Conservation (phyloP, 2,888 invertebrate species). For the Apocheima hispidaria region DNA sequence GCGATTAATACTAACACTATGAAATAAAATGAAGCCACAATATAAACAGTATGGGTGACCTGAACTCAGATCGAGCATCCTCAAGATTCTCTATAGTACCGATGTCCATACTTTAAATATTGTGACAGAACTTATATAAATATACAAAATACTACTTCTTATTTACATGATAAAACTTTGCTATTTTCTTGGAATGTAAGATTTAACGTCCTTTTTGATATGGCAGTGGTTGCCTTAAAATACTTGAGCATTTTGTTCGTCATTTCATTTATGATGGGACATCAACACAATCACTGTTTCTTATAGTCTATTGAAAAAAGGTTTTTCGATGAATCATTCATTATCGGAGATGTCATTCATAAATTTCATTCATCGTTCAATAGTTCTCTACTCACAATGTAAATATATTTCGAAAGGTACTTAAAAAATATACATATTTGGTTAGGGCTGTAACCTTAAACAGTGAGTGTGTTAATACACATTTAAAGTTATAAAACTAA, state of each 20-base stretch:
- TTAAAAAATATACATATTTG: constrained; percentile 60
- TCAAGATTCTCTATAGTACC: not conserved
- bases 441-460: constrained; percentile 78
- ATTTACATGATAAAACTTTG: constrained; percentile 51
- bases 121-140: constrained; percentile 44
- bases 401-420: constrained; percentile 5
- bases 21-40: constrained; percentile 55
- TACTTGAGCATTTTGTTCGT: constrained; percentile 83
- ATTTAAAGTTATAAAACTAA: constrained; percentile 62
- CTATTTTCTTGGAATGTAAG: constrained; percentile 62
- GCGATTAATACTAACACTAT: constrained; percentile 64
- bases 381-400: constrained; percentile 1
- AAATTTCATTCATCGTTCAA: not conserved
- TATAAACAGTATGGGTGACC: constrained; percentile 57
- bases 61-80: not conserved
- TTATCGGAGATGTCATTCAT: not conserved
- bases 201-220: constrained; percentile 63
- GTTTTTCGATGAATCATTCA: not conserved
- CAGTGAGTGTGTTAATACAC: constrained; percentile 86
- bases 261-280: constrained; percentile 68
- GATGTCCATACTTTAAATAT: constrained; percentile 14
- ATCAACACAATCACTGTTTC: constrained; percentile 86
- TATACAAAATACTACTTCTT: constrained; percentile 61
- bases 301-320: constrained; percentile 19
- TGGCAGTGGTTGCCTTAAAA: constrained; percentile 80